A percentile compares a stretch with the other conserved stretches of the same genome.
phyloP scores from a whole-genome alignment of 2,888 invertebrate genomes.

The Tachystola acroxantha region DNA sequence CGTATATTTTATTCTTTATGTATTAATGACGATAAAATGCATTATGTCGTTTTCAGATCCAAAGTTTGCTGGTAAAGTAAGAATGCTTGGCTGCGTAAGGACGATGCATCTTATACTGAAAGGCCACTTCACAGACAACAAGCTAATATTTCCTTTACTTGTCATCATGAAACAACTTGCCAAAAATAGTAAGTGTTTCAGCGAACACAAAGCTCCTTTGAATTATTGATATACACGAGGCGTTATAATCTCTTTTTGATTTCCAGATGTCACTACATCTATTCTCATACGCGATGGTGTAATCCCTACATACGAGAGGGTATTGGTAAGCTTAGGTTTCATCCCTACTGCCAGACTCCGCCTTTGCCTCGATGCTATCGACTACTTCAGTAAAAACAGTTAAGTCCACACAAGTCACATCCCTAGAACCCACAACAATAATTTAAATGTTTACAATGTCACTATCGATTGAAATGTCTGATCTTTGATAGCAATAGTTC shows the following conservation, averaged over 20 bases:
- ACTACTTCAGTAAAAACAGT: conserved; percentile 83
- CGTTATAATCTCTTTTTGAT: conserved; percentile 15
- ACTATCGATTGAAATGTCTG: not conserved
- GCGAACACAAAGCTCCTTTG: not conserved
- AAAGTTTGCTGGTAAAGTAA: conserved; percentile 82
- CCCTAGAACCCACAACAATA: not conserved
- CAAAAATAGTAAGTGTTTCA: conserved; percentile 70
- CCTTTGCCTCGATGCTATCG: conserved; percentile 81
- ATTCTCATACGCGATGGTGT: conserved; percentile 80
- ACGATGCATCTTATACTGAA: conserved; percentile 80
- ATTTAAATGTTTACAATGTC: not conserved
- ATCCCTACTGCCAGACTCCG: conserved; percentile 80
- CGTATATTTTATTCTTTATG: too few species aligned
- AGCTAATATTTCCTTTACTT: conserved; percentile 76
- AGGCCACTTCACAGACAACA: conserved; percentile 78
- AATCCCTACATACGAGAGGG: conserved; percentile 77
- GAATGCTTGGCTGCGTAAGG: conserved; percentile 78
- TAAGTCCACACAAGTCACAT: conserved; percentile 36
- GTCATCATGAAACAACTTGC: conserved; percentile 79
- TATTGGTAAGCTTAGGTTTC: conserved; percentile 77
- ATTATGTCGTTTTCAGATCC: conserved; percentile 56
- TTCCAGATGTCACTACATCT: conserved; percentile 62
- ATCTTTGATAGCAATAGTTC: conserved; percentile 2
- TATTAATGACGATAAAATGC: too few species aligned
- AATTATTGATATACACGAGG: too few species aligned